These are phyloP conservation scores for Ictidomys tridecemlineatus DNA, from an alignment of 2,113 vertebrate genomes.

Conservation along the genomic window DNA sequence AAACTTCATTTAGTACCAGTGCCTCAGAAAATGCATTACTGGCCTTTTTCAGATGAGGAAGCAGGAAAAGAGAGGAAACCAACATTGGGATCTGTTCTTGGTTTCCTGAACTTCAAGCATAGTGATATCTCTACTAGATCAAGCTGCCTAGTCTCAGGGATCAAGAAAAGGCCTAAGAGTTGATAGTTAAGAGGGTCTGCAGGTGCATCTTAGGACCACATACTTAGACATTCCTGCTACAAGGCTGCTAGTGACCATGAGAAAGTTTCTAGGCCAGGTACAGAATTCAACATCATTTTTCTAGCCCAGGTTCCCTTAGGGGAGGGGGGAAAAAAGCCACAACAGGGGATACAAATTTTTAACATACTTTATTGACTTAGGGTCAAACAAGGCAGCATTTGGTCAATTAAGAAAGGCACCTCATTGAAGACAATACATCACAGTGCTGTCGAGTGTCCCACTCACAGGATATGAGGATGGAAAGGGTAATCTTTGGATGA, in stretches of 20 bases:
- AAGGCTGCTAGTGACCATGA: neutral
- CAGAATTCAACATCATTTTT: slow-evolving; percentile 53
- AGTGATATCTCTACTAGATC: neutral
- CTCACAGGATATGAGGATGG: slow-evolving; percentile 62
- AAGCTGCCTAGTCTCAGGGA: neutral
- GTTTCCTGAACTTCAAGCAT: neutral
- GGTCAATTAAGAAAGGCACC: slow-evolving; percentile 88
- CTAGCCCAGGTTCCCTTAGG: slow-evolving; percentile 35
- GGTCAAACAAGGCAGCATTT: slow-evolving; percentile 89
- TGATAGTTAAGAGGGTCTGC: neutral
- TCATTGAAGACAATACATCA: slow-evolving; percentile 76
- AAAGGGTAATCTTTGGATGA: slow-evolving; percentile 74
- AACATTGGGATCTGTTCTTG: neutral
- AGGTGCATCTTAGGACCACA: neutral
- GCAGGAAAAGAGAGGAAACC: neutral
- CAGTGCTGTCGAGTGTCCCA: slow-evolving; percentile 70
- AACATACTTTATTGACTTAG: slow-evolving; percentile 87
- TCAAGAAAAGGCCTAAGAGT: slow-evolving; percentile 11
- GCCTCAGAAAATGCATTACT: neutral
- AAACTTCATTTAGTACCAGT: slow-evolving; percentile 24
- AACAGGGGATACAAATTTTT: slow-evolving; percentile 83
- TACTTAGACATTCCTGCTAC: neutral
- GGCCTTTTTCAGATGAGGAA: neutral
- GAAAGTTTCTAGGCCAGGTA: slow-evolving; percentile 39
- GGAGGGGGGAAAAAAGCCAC: slow-evolving; percentile 75